phyloP scores from a whole-genome alignment of 2,888 invertebrate genomes.

The Limnephilus rhombicus region DNA sequence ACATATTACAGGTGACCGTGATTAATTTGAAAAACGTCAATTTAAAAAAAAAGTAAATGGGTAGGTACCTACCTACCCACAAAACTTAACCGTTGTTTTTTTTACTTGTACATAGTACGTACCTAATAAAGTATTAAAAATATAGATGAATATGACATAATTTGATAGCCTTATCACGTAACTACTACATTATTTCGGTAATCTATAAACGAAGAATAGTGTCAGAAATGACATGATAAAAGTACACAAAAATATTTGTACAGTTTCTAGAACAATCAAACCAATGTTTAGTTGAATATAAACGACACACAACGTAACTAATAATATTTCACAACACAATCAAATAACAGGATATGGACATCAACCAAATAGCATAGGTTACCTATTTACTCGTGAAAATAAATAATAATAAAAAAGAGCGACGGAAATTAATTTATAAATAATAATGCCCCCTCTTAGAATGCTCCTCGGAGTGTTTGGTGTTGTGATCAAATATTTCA shows the following conservation, averaged over 20 bases:
- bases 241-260: conserved; percentile 13
- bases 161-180: conserved; percentile 34
- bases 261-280: conserved; percentile 1
- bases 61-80: background rate
- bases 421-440: background rate
- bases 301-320: background rate
- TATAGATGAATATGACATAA: background rate
- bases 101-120: background rate
- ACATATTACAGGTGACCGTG: background rate
- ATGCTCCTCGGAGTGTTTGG: background rate
- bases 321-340: background rate
- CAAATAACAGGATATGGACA: background rate
- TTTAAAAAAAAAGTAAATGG: background rate
- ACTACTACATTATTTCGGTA: conserved; percentile 32
- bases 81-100: background rate
- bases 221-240: conserved; percentile 1
- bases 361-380: background rate
- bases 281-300: background rate
- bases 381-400: background rate
- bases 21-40: background rate
- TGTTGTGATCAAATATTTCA: background rate
- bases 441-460: conserved; percentile 1
- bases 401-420: background rate
- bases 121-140: background rate
- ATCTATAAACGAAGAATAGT: conserved; percentile 21